phyloP scores from a whole-genome alignment of 2,113 vertebrate genomes.

The Mus musculus region GRCm39 chr1:89337001-89337500 shows the following conservation, averaged over 20 bases:
- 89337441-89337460: neutral
- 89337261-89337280: neutral
- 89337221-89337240: neutral
- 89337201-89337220: neutral
- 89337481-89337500: neutral
- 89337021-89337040: neutral
- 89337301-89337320: neutral
- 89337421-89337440: neutral
- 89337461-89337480: neutral
- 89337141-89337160: neutral
- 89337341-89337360: neutral
- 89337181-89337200: neutral
- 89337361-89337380: neutral
- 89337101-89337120: neutral
- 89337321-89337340: neutral
- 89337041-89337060: neutral
- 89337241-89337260: neutral
- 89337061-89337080: fast-evolving
- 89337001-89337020: neutral
- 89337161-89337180: neutral
- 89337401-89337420: neutral
- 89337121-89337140: no score
- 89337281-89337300: no score
- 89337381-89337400: neutral
- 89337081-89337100: neutral